Conservation (phyloP, 2,113 vertebrate species). For the Setophaga kirtlandii region DNA sequence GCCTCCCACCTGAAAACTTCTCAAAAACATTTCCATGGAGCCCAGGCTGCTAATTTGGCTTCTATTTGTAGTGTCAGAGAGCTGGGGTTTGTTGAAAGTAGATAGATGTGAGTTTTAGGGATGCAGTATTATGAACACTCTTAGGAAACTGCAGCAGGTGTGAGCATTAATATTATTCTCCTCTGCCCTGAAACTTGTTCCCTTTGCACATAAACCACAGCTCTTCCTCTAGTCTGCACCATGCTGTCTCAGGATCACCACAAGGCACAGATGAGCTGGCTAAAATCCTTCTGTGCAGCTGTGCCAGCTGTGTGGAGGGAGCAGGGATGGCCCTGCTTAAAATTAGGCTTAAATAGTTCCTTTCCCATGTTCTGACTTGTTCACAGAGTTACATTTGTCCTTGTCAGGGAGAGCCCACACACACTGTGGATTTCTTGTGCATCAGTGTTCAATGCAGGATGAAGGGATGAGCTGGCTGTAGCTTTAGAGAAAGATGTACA, state of each 20-base stretch:
- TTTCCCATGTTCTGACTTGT: constrained; percentile 22
- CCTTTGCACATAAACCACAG: constrained; percentile 1
- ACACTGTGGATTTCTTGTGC: not conserved
- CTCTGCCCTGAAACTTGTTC: not conserved
- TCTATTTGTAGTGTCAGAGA: not conserved
- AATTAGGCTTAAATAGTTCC: constrained; percentile 42
- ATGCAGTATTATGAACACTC: not conserved
- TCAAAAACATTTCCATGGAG: not conserved
- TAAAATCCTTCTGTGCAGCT: not conserved
- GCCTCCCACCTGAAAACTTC: constrained; percentile 14
- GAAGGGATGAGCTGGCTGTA: constrained; percentile 23
- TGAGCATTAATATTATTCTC: not conserved
- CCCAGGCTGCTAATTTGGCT: not conserved
- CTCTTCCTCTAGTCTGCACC: not conserved
- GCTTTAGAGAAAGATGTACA: constrained; percentile 19
- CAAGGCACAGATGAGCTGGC: not conserved
- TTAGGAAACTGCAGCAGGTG: not conserved
- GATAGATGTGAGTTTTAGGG: not conserved
- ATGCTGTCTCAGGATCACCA: not conserved
- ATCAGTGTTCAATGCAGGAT: not conserved
- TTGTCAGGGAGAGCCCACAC: constrained; percentile 16
- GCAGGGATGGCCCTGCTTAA: not conserved
- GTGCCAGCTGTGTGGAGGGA: not conserved
- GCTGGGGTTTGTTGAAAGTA: not conserved
- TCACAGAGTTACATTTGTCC: constrained; percentile 18